Evolutionary conservation across 2,797 vertebrate genomes (phyloP).

Genomic region (Danio jaintianensis): DNA sequence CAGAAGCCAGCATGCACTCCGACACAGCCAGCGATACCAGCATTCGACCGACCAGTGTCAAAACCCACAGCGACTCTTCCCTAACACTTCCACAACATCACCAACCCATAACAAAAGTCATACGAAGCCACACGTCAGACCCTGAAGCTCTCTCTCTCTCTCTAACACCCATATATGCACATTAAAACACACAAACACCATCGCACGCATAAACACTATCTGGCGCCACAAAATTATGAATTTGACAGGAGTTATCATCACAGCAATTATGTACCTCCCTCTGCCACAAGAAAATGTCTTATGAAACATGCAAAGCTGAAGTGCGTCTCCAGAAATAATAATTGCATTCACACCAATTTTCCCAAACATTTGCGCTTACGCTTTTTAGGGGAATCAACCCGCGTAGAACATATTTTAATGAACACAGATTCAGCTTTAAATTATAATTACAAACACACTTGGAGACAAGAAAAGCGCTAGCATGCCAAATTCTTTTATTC

Average conservation of each 20-base stretch:
- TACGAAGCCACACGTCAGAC: neutral
- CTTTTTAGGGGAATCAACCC: neutral
- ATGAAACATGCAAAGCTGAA: neutral
- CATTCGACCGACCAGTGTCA: slow-evolving; percentile 50
- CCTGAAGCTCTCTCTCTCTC: neutral
- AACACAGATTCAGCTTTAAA: neutral
- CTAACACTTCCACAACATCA: slow-evolving; percentile 37
- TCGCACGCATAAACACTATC: slow-evolving; percentile 11
- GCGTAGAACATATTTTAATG: neutral
- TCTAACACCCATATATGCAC: slow-evolving; percentile 24
- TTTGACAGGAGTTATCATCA: slow-evolving; percentile 75
- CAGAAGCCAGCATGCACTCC: slow-evolving; percentile 39
- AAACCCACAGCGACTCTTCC: slow-evolving; percentile 36
- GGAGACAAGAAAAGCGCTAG: neutral
- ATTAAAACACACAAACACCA: slow-evolving; percentile 20
- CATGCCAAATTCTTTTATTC: neutral
- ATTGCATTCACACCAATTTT: slow-evolving; percentile 5
- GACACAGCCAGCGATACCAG: slow-evolving; percentile 50
- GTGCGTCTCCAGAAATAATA: neutral
- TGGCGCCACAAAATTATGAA: slow-evolving; percentile 36
- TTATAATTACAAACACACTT: neutral
- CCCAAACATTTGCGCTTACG: neutral
- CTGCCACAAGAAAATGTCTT: slow-evolving; percentile 14
- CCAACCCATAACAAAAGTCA: slow-evolving; percentile 28
- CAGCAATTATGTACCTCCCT: slow-evolving; percentile 64